These are phyloP conservation scores for Drosophila trapezifrons DNA, from an alignment of 1,140 invertebrate species.

Conservation along the genomic window DNA sequence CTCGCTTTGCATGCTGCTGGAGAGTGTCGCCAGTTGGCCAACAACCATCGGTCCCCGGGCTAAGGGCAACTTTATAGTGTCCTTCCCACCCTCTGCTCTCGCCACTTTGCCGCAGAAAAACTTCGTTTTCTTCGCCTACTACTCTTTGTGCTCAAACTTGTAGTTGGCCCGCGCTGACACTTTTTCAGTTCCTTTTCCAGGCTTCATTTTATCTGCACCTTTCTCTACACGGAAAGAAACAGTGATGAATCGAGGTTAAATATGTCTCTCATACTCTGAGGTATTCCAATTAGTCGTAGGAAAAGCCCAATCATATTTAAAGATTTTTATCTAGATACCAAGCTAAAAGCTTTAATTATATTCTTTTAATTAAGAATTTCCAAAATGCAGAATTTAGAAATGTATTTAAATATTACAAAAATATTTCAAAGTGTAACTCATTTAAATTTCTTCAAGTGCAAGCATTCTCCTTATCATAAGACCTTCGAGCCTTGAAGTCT, in stretches of 20 bases:
- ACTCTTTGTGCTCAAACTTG: conserved; percentile 45
- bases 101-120: conserved; percentile 41
- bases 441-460: background rate
- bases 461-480: conserved; percentile 58
- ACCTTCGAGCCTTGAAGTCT: conserved; percentile 54
- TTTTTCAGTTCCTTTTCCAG: conserved; percentile 64
- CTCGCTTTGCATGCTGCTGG: conserved; percentile 54
- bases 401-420: background rate
- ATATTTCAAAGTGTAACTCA: no score
- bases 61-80: conserved; percentile 48
- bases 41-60: conserved; percentile 34
- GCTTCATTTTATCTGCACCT: conserved; percentile 66
- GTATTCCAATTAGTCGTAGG: rapidly evolving
- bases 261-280: rapidly evolving
- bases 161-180: conserved; percentile 72
- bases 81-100: background rate
- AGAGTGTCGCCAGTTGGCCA: conserved; percentile 59
- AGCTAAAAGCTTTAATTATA: no score
- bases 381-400: no score
- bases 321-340: no score
- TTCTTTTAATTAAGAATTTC: no score
- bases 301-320: background rate
- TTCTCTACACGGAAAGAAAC: background rate
- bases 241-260: no score
- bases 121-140: conserved; percentile 46